Evolutionary conservation across 2,888 invertebrate genomes (phyloP), one percentile per base, ranked within the genome.

Genomic region (Cotesia congregata): DNA sequence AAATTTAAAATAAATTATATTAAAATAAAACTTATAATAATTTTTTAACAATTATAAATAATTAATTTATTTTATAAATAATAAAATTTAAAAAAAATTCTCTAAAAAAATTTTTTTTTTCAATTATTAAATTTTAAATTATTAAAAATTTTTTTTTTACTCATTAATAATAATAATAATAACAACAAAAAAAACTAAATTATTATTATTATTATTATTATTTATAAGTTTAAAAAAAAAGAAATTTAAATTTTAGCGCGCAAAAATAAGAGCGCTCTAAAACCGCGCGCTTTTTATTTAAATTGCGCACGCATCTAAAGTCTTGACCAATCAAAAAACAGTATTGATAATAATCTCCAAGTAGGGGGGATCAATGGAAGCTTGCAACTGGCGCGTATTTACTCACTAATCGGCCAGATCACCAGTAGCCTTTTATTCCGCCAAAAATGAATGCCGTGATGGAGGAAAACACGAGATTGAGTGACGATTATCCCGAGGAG

Each of bases 381-480:
- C 75, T 73, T 69, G 77, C 80, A 78, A 78, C 77, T 78, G 78
- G 76, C 75, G 72, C 74, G 39, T 75, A 72, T 12, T 20, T 50
- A 61, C 41, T 61, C 9, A 41, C 74, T 15, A 70, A 61, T 60
- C 71, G 76, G 72, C 61, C 78, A 15, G 75, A 77, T 79, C 76
- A 70, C 75, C 70, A 77, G 73, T 78, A 82, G 81, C 30, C 17
- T 50, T 77, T 81, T 83, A 83, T 83, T 84, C 83, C 83, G 85
- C 82, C 83, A 84, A 85, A 85, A 84, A 87, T 86, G 86, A 86
- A 85, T 84, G 81, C 86, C 77, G 83, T 80, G 80, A 80, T 81
- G 80, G 81, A 81, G 67, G 84, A 82, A 61, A 79, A 81, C 69
- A 82, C 81, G 72, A 79, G 82, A 40, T 73, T 84, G 9, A 75